These are phyloP conservation scores for Grammomys surdaster DNA, from an alignment of 2,113 vertebrate species.

Conservation along the genomic window DNA sequence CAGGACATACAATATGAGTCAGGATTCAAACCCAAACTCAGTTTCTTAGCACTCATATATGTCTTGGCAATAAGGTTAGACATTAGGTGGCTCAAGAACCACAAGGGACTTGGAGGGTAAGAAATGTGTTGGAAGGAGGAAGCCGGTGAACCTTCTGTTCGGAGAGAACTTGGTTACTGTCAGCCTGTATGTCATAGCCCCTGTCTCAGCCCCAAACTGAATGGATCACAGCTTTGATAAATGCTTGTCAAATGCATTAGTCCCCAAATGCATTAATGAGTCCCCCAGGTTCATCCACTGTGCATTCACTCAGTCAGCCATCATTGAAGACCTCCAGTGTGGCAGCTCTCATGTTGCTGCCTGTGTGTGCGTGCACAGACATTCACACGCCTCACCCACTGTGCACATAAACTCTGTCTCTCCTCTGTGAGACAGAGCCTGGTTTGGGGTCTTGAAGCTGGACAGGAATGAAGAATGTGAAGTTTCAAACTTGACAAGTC, in stretches of 20 bases:
- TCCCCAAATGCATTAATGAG: slow-evolving; percentile 44
- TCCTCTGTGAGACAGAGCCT: background rate
- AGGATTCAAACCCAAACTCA: background rate
- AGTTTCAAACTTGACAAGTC: background rate
- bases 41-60: background rate
- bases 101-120: background rate
- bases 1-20: background rate
- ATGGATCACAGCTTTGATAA: background rate
- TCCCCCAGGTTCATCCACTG: background rate
- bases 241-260: slow-evolving; percentile 47
- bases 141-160: background rate
- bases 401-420: background rate
- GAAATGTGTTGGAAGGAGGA: background rate
- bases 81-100: background rate
- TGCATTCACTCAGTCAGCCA: slow-evolving; percentile 4
- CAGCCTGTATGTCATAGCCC: background rate
- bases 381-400: background rate
- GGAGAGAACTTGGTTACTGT: background rate
- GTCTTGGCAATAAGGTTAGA: background rate
- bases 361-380: no score
- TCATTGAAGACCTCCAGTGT: background rate
- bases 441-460: background rate
- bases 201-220: background rate
- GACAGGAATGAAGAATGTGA: background rate
- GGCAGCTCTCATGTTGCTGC: background rate